phyloP scores from a whole-genome alignment of 92 coral and sea anemone species.

The Heteractis magnifica region DNA sequence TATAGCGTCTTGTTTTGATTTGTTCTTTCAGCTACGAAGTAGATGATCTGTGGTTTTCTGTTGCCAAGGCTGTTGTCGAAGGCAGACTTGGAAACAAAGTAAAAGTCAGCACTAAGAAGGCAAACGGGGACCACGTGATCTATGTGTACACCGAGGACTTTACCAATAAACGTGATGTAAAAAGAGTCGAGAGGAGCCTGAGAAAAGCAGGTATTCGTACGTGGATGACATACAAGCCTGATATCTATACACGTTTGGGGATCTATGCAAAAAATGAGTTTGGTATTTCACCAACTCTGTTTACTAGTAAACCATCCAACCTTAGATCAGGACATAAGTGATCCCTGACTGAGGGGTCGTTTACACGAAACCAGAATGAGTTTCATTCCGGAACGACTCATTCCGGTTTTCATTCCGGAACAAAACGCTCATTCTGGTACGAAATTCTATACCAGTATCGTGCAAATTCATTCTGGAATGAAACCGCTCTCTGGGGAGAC shows the following conservation, averaged over 20 bases:
- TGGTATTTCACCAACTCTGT: conserved; percentile 27
- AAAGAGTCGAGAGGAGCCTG: conserved; percentile 28
- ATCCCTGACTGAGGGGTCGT: too few relatives aligned
- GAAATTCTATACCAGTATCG: too few relatives aligned
- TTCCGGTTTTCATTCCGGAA: too few relatives aligned
- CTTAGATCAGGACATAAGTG: neutral
- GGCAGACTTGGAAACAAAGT: conserved; percentile 21
- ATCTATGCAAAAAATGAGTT: conserved; percentile 21
- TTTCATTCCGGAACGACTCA: too few relatives aligned
- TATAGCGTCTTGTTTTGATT: neutral
- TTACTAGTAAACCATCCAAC: neutral
- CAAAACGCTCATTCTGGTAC: too few relatives aligned
- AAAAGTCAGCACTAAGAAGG: conserved; percentile 21
- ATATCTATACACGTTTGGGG: conserved; percentile 29
- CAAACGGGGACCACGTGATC: conserved; percentile 17
- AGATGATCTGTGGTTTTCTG: conserved; percentile 26
- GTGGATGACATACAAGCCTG: conserved; percentile 22
- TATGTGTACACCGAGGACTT: conserved; percentile 45
- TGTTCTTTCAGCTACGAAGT: conserved; percentile 7
- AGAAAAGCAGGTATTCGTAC: conserved; percentile 14
- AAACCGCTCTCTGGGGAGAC: too few relatives aligned
- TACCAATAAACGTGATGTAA: conserved; percentile 31
- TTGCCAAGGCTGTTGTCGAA: conserved; percentile 30
- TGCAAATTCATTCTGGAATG: too few relatives aligned
- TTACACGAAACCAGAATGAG: too few relatives aligned